Conservation (phyloP, 2,888 invertebrate genomes). For the Smittia aterrima region DNA sequence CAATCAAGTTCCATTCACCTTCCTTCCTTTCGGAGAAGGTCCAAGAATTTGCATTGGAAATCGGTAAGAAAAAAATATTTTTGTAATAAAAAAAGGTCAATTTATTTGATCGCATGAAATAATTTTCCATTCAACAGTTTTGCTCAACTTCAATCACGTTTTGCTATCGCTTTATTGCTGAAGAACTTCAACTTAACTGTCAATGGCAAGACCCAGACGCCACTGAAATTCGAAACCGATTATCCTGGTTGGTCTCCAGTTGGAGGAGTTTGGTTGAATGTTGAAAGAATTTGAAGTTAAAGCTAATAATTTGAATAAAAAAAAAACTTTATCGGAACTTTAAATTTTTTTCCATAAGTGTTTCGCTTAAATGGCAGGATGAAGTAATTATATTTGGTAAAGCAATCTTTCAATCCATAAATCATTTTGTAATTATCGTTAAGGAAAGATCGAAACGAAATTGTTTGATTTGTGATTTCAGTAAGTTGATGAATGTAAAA, state of each 20-base stretch:
- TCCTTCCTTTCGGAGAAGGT: constrained; percentile 22
- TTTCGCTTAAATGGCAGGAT: no score
- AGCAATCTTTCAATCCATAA: no score
- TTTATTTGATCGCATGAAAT: no score
- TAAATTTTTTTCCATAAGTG: no score
- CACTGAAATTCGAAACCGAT: constrained; percentile 45
- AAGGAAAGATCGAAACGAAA: no score
- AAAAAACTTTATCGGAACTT: no score
- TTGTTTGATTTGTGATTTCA: no score
- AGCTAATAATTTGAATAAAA: no score
- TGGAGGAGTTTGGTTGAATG: background rate
- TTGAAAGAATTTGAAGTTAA: background rate
- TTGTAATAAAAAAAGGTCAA: background rate
- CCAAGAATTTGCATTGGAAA: constrained; percentile 13
- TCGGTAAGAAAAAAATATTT: background rate
- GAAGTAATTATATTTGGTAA: no score
- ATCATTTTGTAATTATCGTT: no score
- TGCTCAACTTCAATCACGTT: constrained; percentile 1
- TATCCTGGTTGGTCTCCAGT: background rate
- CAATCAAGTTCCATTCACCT: background rate
- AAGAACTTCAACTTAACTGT: constrained; percentile 40
- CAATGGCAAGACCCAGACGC: constrained; percentile 46
- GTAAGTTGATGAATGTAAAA: no score
- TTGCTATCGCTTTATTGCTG: constrained; percentile 5
- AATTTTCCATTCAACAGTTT: constrained; percentile 3